Conservation (phyloP, 2,797 vertebrate species). For the Arvicola amphibius region DNA sequence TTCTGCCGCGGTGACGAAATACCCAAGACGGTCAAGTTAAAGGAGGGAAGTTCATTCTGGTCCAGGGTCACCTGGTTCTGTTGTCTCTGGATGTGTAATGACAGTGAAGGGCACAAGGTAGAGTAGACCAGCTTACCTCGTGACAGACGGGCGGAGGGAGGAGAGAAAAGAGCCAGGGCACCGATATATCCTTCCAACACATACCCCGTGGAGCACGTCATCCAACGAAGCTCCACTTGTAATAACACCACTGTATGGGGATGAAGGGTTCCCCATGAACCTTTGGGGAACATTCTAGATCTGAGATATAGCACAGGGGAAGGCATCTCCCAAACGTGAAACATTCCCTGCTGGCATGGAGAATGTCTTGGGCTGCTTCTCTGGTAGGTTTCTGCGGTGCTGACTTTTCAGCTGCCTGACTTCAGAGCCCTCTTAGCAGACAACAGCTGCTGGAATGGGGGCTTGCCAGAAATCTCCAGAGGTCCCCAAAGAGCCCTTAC, state of each 20-base stretch:
- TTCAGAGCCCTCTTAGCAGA: constrained; percentile 39
- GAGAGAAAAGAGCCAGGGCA: not conserved
- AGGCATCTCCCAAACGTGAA: not conserved
- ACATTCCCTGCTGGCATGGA: not conserved
- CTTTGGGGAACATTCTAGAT: not conserved
- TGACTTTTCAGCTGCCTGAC: constrained; percentile 3
- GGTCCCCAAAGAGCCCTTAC: constrained; percentile 76
- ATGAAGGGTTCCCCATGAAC: not conserved
- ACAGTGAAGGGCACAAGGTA: accelerated
- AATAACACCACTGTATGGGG: not conserved
- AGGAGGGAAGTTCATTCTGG: not conserved
- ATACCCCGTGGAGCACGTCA: not conserved
- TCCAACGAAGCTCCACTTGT: not conserved
- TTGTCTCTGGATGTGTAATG: not conserved
- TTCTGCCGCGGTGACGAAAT: not conserved
- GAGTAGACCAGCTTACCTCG: not conserved
- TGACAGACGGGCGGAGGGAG: not conserved
- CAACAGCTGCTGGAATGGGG: constrained; percentile 34
- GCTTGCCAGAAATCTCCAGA: constrained; percentile 72
- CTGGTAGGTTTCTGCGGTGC: not conserved
- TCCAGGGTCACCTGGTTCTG: not conserved
- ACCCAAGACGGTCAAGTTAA: not conserved
- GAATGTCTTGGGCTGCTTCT: not conserved
- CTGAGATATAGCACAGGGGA: not conserved
- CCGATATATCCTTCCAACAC: not conserved